A percentile compares a stretch with the other conserved stretches of the same genome.
phyloP scores from a whole-genome alignment of 2,113 vertebrate genomes.

The Charadrius vociferus region DNA sequence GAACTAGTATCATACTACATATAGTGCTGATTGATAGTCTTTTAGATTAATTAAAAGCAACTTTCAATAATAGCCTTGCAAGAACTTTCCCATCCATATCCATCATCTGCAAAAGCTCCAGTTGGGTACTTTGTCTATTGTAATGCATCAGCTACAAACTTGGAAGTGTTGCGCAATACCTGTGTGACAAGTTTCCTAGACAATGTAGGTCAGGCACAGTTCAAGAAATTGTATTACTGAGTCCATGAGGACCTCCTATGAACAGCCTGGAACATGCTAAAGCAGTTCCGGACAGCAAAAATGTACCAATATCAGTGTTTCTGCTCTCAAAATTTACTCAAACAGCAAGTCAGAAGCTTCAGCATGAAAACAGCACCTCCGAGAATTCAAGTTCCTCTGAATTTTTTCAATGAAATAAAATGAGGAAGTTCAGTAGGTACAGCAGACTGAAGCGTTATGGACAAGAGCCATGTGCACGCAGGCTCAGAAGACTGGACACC shows the following conservation, averaged over 20 bases:
- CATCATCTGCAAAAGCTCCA: neutral
- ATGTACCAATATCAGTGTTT: fast-evolving
- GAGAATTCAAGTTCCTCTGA: neutral
- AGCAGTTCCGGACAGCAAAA: neutral
- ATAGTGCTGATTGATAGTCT: neutral
- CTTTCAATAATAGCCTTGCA: fast-evolving
- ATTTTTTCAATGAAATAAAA: slow-evolving; percentile 32
- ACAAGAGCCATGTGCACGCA: neutral
- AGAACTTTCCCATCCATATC: neutral
- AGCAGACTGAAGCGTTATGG: neutral
- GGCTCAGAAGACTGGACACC: neutral
- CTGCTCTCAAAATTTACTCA: neutral
- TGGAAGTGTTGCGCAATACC: neutral
- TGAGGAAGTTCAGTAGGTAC: neutral
- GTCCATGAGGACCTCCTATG: neutral
- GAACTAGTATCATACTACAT: neutral
- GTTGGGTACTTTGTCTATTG: neutral
- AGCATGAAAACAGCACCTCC: neutral
- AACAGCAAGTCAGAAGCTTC: neutral
- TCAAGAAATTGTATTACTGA: neutral
- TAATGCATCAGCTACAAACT: neutral
- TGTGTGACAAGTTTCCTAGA: neutral
- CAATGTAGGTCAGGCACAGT: slow-evolving; percentile 6
- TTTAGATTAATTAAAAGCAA: neutral
- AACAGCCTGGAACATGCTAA: neutral